Conservation (phyloP, 2,888 invertebrate genomes). For the Chymomyza fuscimana region DNA sequence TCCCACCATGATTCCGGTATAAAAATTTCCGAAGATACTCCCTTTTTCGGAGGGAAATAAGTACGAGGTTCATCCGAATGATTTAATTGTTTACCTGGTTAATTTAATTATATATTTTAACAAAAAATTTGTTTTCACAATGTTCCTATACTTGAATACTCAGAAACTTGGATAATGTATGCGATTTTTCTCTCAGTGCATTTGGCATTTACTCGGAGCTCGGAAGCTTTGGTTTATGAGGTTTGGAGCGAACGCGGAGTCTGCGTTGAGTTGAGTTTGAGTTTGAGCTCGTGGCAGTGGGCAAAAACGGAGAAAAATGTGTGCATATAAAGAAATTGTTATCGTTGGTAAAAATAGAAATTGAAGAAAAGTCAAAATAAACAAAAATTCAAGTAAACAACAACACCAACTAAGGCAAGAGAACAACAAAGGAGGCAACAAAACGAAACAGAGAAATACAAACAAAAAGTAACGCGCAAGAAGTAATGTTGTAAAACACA, state of each 20-base stretch:
- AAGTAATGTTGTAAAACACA: conserved; percentile 65
- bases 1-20: too few species aligned
- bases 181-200: not conserved
- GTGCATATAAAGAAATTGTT: conserved; percentile 52
- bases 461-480: conserved; percentile 30
- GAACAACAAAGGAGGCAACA: conserved; percentile 11
- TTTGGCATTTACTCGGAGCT: not conserved
- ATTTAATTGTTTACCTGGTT: too few species aligned
- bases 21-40: too few species aligned
- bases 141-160: too few species aligned
- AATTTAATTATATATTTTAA: too few species aligned
- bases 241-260: not conserved
- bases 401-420: conserved; percentile 4
- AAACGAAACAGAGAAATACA: conserved; percentile 19
- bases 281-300: too few species aligned
- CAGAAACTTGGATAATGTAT: too few species aligned
- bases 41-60: too few species aligned
- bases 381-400: conserved; percentile 30
- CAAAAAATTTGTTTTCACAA: too few species aligned
- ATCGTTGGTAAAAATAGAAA: conserved; percentile 65
- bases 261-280: not conserved
- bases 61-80: too few species aligned
- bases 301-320: conserved; percentile 41
- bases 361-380: conserved; percentile 64
- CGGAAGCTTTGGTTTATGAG: not conserved